Percentiles rank a stretch among this genome's conserved stretches.
Evolutionary conservation across 1,140 invertebrate genomes (phyloP).

Genomic region (Aphelinus certus): DNA sequence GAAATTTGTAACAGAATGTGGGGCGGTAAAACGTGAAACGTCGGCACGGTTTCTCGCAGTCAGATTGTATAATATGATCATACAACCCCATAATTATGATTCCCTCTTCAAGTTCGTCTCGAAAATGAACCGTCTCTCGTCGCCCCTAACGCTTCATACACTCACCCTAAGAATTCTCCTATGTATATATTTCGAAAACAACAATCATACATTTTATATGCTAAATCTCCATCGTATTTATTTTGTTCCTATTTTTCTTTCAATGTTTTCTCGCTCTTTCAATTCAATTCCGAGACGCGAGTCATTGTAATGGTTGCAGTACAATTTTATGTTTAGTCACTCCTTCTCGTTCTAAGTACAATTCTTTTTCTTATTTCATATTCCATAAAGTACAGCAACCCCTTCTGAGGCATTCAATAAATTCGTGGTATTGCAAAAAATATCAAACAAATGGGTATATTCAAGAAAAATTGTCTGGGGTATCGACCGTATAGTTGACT

Average conservation of each 20-base stretch:
- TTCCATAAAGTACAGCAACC: slow-evolving; percentile 3
- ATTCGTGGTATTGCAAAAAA: slow-evolving; percentile 12
- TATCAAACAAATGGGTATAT: not conserved
- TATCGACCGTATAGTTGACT: not conserved
- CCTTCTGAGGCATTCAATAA: slow-evolving; percentile 10
- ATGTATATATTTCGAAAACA: slow-evolving; percentile 35
- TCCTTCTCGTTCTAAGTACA: slow-evolving; percentile 4
- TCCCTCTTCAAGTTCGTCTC: slow-evolving; percentile 26
- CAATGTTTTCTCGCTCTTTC: not conserved
- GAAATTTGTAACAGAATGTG: slow-evolving; percentile 54
- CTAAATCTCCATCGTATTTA: slow-evolving; percentile 8
- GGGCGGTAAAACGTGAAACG: slow-evolving; percentile 43
- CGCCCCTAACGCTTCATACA: slow-evolving; percentile 10
- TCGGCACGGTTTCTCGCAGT: slow-evolving; percentile 34
- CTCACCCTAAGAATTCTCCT: slow-evolving; percentile 1
- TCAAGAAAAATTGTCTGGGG: not conserved
- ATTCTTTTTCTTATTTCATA: not conserved
- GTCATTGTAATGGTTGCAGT: slow-evolving; percentile 9
- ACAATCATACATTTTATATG: slow-evolving; percentile 24
- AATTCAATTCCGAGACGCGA: slow-evolving; percentile 36
- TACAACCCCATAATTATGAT: slow-evolving; percentile 22
- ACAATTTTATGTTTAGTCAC: not conserved
- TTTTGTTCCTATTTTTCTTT: not conserved
- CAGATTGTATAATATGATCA: slow-evolving; percentile 34
- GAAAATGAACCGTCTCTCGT: slow-evolving; percentile 25